Percentiles rank a stretch among this genome's conserved stretches.
These are phyloP conservation scores for Xiphophorus maculatus DNA, from an alignment of 2,113 vertebrate genomes.

Conservation along the genomic window DNA sequence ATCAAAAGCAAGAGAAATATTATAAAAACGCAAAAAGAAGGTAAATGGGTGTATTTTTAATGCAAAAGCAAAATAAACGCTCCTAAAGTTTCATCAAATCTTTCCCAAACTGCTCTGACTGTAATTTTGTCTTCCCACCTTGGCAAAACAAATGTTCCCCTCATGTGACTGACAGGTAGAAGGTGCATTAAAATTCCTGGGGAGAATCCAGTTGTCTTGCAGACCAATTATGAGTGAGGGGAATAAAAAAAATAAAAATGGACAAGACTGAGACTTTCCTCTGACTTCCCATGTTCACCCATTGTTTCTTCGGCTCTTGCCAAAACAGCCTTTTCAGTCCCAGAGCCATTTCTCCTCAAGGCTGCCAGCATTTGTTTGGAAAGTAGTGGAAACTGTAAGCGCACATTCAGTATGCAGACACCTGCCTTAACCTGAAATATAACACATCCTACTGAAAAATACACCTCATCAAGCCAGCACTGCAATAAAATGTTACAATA, in stretches of 20 bases:
- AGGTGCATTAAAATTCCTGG: slow-evolving; percentile 34
- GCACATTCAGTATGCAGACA: slow-evolving; percentile 7
- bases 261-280: slow-evolving; percentile 8
- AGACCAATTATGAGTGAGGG: slow-evolving; percentile 30
- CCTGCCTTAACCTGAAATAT: slow-evolving; percentile 6
- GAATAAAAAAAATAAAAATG: slow-evolving; percentile 5
- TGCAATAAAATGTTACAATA: slow-evolving; percentile 18
- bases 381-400: slow-evolving; percentile 29
- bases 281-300: slow-evolving; percentile 19
- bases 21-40: too few relatives aligned
- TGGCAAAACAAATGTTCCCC: background rate
- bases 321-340: slow-evolving; percentile 20
- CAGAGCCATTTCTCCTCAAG: slow-evolving; percentile 18
- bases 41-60: background rate
- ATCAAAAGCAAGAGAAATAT: slow-evolving; percentile 5
- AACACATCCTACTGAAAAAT: background rate
- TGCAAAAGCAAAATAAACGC: too few relatives aligned
- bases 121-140: slow-evolving; percentile 28
- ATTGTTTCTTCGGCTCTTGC: background rate
- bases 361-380: slow-evolving; percentile 25
- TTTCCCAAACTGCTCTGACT: background rate
- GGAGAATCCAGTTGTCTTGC: slow-evolving; percentile 30
- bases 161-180: slow-evolving; percentile 36
- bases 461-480: background rate
- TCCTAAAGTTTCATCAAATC: too few relatives aligned